These are phyloP conservation scores for Mechanitis mazaeus DNA, from an alignment of 2,888 invertebrate genomes.

Conservation along the genomic window DNA sequence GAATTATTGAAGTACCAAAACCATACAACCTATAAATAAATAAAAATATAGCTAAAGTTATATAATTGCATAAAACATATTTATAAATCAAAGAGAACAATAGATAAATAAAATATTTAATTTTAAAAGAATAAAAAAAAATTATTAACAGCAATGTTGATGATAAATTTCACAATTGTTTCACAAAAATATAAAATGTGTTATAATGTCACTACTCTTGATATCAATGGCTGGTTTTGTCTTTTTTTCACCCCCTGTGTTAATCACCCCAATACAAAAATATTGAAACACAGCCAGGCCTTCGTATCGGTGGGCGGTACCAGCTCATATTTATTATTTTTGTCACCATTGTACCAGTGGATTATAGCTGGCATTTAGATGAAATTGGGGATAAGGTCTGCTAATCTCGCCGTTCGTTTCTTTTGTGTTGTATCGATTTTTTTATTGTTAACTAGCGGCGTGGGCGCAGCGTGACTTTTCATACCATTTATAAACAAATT, in stretches of 20 bases:
- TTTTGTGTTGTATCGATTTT: constrained; percentile 59
- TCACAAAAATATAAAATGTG: background rate
- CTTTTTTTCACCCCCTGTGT: constrained; percentile 51
- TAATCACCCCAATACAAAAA: constrained; percentile 65
- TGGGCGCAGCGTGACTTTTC: constrained; percentile 14
- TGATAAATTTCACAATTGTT: background rate
- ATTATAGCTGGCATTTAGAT: constrained; percentile 74
- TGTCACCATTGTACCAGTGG: constrained; percentile 69
- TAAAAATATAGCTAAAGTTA: too few relatives aligned
- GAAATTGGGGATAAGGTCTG: constrained; percentile 72
- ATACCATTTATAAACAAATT: constrained; percentile 1
- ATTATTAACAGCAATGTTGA: background rate
- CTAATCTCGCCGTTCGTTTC: constrained; percentile 63
- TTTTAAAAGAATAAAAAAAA: too few relatives aligned
- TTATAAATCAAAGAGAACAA: too few relatives aligned
- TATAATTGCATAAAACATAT: too few relatives aligned
- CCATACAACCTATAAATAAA: too few relatives aligned
- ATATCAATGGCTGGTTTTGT: constrained; percentile 61
- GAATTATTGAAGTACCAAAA: too few relatives aligned
- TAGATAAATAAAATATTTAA: too few relatives aligned
- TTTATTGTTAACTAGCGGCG: constrained; percentile 8
- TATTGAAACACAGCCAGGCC: constrained; percentile 57
- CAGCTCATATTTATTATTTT: constrained; percentile 73
- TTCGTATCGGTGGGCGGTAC: constrained; percentile 52
- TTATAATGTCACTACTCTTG: constrained; percentile 1